Conservation (phyloP, 1,140 invertebrate species). For the Cotesia vestalis region DNA sequence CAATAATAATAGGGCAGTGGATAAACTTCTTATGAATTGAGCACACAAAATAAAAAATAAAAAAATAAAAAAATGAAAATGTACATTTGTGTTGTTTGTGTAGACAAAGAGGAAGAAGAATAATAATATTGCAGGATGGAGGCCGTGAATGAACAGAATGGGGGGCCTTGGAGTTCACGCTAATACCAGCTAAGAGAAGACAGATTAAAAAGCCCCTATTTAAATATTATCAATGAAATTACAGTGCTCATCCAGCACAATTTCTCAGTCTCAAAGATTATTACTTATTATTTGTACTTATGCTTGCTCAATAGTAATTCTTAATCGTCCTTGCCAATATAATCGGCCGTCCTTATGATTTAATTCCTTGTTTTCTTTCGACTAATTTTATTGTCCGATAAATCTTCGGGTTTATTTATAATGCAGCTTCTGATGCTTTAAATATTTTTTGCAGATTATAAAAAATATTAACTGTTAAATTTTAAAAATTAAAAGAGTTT, state of each 20-base stretch:
- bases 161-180: conserved; percentile 38
- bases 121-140: too few species aligned
- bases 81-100: conserved; percentile 27
- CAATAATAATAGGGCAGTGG: conserved; percentile 61
- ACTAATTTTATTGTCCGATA: background rate
- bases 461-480: background rate
- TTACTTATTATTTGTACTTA: conserved; percentile 36
- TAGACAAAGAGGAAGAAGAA: conserved; percentile 8
- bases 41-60: background rate
- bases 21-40: conserved; percentile 46
- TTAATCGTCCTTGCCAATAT: conserved; percentile 61
- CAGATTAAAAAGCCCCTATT: conserved; percentile 61
- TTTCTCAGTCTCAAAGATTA: conserved; percentile 35
- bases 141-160: background rate
- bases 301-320: conserved; percentile 47
- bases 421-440: too few species aligned
- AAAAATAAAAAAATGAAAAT: background rate
- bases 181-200: conserved; percentile 53
- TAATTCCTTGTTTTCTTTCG: conserved; percentile 49
- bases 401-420: too few species aligned
- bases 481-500: too few species aligned
- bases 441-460: background rate
- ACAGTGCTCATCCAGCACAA: conserved; percentile 48
- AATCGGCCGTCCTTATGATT: conserved; percentile 60
- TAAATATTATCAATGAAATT: conserved; percentile 66